These are phyloP conservation scores for Ceyx erithaca DNA, from an alignment of 2,797 vertebrate species.

Conservation along the genomic window DNA sequence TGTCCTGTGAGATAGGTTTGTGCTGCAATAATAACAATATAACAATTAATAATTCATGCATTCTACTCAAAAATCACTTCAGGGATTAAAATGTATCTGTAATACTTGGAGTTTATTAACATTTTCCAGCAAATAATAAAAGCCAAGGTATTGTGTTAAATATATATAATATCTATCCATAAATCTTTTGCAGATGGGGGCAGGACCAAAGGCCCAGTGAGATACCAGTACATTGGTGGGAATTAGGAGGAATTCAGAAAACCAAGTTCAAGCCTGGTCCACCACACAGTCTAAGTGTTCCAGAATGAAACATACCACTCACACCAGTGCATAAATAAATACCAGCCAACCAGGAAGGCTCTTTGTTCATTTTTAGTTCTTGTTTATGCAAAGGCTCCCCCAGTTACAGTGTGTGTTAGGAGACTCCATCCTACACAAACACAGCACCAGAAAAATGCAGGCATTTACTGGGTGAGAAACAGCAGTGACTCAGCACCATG, in stretches of 20 bases:
- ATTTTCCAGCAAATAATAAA: slow-evolving; percentile 70
- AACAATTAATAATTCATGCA: slow-evolving; percentile 68
- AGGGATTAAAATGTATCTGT: slow-evolving; percentile 66
- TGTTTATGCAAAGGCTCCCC: not conserved
- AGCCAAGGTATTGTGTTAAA: slow-evolving; percentile 52
- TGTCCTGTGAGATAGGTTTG: slow-evolving; percentile 62
- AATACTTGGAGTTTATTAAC: slow-evolving; percentile 63
- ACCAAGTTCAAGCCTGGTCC: not conserved
- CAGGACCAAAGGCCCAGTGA: not conserved
- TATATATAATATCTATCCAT: not conserved
- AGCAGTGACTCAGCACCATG: slow-evolving; percentile 7
- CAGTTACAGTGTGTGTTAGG: fast-evolving
- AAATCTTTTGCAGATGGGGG: not conserved
- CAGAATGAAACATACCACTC: not conserved
- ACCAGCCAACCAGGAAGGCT: not conserved
- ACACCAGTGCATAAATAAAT: not conserved
- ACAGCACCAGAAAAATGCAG: not conserved
- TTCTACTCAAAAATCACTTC: slow-evolving; percentile 65
- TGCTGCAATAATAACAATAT: slow-evolving; percentile 50
- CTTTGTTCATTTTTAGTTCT: not conserved
- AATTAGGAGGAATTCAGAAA: not conserved
- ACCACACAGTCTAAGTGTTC: not conserved
- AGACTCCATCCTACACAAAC: not conserved
- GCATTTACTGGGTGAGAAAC: not conserved
- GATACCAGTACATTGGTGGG: not conserved